Evolutionary conservation across 2,888 invertebrate genomes (phyloP).

Genomic region (Liodrosophila aerea): DNA sequence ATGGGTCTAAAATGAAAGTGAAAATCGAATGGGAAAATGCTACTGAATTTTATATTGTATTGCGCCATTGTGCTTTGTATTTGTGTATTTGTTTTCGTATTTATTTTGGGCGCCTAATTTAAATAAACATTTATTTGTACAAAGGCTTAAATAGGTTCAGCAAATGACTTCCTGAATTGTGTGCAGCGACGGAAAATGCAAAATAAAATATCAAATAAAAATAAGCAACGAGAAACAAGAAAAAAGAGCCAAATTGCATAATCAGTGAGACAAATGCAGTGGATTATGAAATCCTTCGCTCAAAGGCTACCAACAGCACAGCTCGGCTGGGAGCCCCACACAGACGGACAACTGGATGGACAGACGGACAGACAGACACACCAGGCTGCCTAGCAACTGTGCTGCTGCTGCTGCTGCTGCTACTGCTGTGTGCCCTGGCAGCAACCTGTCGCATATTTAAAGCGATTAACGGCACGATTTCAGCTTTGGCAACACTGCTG

Average conservation of each 20-base stretch:
- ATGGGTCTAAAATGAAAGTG: conserved; percentile 53
- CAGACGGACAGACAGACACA: conserved; percentile 11
- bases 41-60: conserved; percentile 44
- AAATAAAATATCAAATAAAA: conserved; percentile 2
- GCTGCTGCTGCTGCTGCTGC: no score
- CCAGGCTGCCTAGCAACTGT: conserved; percentile 13
- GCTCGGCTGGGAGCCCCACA: conserved; percentile 50
- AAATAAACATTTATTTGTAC: conserved; percentile 76
- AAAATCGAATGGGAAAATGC: conserved; percentile 62
- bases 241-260: conserved; percentile 59
- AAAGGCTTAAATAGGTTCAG: conserved; percentile 67
- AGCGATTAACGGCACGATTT: conserved; percentile 73
- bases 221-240: conserved; percentile 15
- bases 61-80: conserved; percentile 24
- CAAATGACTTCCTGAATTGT: conserved; percentile 76
- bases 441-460: conserved; percentile 73
- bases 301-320: conserved; percentile 48
- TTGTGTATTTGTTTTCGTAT: conserved; percentile 34
- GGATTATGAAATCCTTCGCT: conserved; percentile 74
- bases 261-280: conserved; percentile 68
- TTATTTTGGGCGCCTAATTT: conserved; percentile 63
- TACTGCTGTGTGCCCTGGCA: conserved; percentile 38
- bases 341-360: conserved; percentile 12
- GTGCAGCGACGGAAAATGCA: conserved; percentile 24
- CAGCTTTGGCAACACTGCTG: conserved; percentile 49